Base-by-base conservation (phyloP, 2,113 vertebrate species). In the Saccopteryx bilineata region DNA sequence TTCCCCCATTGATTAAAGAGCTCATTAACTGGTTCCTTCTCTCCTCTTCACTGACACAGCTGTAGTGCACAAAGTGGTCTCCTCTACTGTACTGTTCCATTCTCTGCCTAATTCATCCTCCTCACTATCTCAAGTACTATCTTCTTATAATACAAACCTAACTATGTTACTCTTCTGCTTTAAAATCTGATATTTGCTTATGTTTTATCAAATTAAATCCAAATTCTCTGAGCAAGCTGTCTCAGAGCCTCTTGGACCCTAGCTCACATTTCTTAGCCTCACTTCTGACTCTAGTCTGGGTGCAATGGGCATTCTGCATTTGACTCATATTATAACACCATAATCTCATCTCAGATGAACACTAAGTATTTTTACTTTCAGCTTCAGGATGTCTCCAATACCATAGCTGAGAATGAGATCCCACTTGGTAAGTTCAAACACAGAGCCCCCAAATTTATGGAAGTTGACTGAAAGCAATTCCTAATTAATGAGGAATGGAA, bases 161-260 rank as follows among this genome's bases (percentile, higher is more conserved):
- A 89, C 71, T 54, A 54, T 76, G 61, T 48, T 33, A 48, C 18
- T 69, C 11, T 21, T 89, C 23, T 72, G 39, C 52, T 90, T 79
- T 31, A 83, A 68, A 65, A 26, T 58, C 48, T 63, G 19, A 24
- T 63, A 54, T 58, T 50, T 33, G 61, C 31, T 88, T 89, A 26
- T 18, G 60, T 87, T 96, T 93, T 81, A 69, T 19, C 21, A 74
- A n/a, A 15, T 74, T 85, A 71, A 87, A 21, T 87, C 39, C 31
- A 66, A 52, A 86, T 63, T 86, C 46, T 46, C 66, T n/a, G 68
- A 68, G 87, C 68, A 52, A 39, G 8, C 58, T 74, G 7, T 9
- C 39, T 11, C 81, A 52, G 23, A 90, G 24, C 15, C 87, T 81
- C 26, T 61, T 52, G 14, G 12, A 60, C 15, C 12, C 46, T 18